A percentile compares a stretch with the other conserved stretches of the same genome.
Conservation (phyloP, 2,113 vertebrate species). For the Sminthopsis crassicaudata region DNA sequence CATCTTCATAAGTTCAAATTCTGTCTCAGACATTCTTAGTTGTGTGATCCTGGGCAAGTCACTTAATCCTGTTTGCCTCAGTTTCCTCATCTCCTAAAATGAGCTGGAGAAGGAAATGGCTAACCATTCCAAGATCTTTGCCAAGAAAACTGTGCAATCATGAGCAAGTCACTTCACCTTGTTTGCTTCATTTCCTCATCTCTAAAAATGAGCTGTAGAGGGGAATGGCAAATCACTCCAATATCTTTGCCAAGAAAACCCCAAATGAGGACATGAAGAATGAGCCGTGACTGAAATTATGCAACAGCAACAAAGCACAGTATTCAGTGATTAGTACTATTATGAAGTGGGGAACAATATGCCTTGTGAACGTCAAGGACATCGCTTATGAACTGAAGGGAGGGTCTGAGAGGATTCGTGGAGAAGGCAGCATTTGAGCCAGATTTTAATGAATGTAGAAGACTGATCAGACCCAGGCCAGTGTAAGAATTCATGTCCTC, state of each 20-base stretch:
- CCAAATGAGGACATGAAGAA: background rate
- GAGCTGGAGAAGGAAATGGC: too few relatives aligned
- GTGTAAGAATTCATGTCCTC: background rate
- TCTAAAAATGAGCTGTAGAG: too few relatives aligned
- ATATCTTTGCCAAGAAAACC: background rate
- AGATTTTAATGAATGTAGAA: background rate
- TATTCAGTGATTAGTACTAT: background rate
- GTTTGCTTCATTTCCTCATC: too few relatives aligned
- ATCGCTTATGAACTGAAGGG: too few relatives aligned
- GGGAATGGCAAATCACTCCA: too few relatives aligned
- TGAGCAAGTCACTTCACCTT: too few relatives aligned
- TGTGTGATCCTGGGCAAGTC: background rate
- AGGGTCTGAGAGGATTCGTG: background rate
- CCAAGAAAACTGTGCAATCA: too few relatives aligned
- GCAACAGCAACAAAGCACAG: background rate
- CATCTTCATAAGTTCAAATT: background rate
- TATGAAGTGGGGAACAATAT: background rate
- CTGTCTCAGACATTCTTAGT: background rate
- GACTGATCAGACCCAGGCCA: too few relatives aligned
- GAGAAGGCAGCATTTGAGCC: background rate
- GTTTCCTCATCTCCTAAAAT: too few relatives aligned
- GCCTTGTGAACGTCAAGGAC: background rate
- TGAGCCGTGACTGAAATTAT: background rate
- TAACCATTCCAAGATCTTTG: too few relatives aligned
- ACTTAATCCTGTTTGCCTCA: background rate